A percentile compares a stretch with the other conserved stretches of the same genome.
phyloP scores from a whole-genome alignment of 2,888 invertebrate genomes.

The Pomacea canaliculata region DNA sequence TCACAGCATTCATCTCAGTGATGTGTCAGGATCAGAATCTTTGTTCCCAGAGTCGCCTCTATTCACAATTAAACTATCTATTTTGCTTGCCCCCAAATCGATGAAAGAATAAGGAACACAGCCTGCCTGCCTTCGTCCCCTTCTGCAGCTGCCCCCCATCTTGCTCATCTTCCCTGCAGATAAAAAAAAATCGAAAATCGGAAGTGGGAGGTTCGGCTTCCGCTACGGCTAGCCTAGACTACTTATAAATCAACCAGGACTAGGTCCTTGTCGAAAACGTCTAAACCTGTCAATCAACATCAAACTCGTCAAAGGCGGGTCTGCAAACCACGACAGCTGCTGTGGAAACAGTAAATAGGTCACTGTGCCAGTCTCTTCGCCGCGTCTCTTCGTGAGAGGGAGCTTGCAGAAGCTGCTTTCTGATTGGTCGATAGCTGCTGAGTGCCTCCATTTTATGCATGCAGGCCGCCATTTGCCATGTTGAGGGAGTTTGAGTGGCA shows the following conservation, averaged over 20 bases:
- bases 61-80: no score
- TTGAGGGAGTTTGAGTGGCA: slow-evolving; percentile 37
- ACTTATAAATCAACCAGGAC: neutral
- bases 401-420: slow-evolving; percentile 13
- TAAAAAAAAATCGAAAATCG: no score
- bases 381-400: slow-evolving; percentile 28
- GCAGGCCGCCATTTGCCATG: slow-evolving; percentile 40
- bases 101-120: no score
- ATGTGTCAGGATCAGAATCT: no score
- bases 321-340: slow-evolving; percentile 4
- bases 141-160: no score
- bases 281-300: slow-evolving; percentile 40
- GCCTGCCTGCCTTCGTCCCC: no score
- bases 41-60: no score
- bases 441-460: slow-evolving; percentile 37
- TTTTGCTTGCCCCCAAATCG: no score
- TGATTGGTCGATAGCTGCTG: slow-evolving; percentile 33
- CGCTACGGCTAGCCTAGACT: neutral
- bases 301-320: slow-evolving; percentile 32
- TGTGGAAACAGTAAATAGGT: slow-evolving; percentile 28
- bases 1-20: no score
- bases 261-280: slow-evolving; percentile 30
- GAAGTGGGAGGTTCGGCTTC: no score
- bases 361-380: slow-evolving; percentile 35
- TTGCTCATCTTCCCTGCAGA: no score